Percentiles rank a stretch among this genome's conserved stretches.
phyloP scores from a whole-genome alignment of 2,888 invertebrate species.

The Isoperla grammatica region DNA sequence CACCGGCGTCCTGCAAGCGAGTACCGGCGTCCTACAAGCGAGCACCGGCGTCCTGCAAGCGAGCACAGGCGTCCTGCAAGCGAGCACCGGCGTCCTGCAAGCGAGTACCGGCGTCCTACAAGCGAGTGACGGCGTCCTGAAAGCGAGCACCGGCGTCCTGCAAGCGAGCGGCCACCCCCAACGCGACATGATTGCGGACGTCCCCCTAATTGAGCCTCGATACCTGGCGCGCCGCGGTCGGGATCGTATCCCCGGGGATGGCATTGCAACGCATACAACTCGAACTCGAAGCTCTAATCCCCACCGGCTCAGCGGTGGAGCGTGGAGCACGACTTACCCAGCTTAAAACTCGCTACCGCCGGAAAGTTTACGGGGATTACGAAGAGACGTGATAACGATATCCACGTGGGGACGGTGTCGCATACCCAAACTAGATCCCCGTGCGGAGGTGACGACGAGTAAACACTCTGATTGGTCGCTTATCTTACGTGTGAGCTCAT shows the following conservation, averaged over 20 bases:
- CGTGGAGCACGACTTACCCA: background rate
- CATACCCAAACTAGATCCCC: background rate
- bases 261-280: too few relatives aligned
- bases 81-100: too few relatives aligned
- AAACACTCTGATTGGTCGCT: too few relatives aligned
- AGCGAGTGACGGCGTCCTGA: too few relatives aligned
- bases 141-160: too few relatives aligned
- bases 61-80: too few relatives aligned
- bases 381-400: conserved; percentile 13
- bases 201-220: background rate
- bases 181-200: background rate
- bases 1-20: too few relatives aligned
- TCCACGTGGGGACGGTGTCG: background rate
- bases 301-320: background rate
- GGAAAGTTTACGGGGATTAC: conserved; percentile 1
- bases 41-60: too few relatives aligned
- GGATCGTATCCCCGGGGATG: background rate
- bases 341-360: conserved; percentile 4
- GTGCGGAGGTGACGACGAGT: background rate
- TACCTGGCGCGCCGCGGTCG: background rate
- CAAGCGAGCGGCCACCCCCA: too few relatives aligned
- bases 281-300: background rate
- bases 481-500: too few relatives aligned
- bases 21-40: too few relatives aligned
- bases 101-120: too few relatives aligned